A percentile compares a stretch with the other conserved stretches of the same genome.
These are phyloP conservation scores for Drosophila melanogaster DNA, from an alignment of 1,140 invertebrate species.

Conservation along the genomic window Release_6_plus_ISO1_MT NC_004354.4:1202001-1202500, in stretches of 20 bases:
- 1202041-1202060: conserved; percentile 83
- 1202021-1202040: conserved; percentile 69
- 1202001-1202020: conserved; percentile 61
- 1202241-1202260: conserved; percentile 21
- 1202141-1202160: conserved; percentile 73
- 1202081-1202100: conserved; percentile 79
- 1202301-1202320: conserved; percentile 81
- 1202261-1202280: not conserved
- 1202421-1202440: conserved; percentile 74
- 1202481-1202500: conserved; percentile 20
- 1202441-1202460: conserved; percentile 70
- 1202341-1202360: conserved; percentile 73
- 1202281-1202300: conserved; percentile 64
- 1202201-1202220: conserved; percentile 49
- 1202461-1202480: conserved; percentile 46
- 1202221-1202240: conserved; percentile 24
- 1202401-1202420: conserved; percentile 28
- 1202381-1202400: conserved; percentile 59
- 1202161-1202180: conserved; percentile 81
- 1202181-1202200: conserved; percentile 75
- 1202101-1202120: conserved; percentile 73
- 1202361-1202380: conserved; percentile 57
- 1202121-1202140: conserved; percentile 73
- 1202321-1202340: conserved; percentile 82
- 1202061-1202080: conserved; percentile 76